Evolutionary conservation across 1,140 invertebrate genomes (phyloP), one percentile per base, ranked within the genome.

Genomic region (Cryptotermes secundus): DNA sequence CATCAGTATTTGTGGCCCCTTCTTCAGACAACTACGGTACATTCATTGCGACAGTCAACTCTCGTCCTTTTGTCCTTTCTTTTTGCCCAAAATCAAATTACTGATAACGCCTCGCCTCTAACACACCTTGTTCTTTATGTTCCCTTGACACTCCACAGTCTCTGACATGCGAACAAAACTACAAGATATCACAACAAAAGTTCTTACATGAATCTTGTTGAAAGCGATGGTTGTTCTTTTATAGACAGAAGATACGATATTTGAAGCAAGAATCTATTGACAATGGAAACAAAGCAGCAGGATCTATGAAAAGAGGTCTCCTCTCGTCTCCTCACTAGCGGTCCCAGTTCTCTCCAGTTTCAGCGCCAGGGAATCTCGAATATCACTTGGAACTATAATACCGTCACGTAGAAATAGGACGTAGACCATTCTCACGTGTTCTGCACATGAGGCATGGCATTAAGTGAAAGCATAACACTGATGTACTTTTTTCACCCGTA

Each of bases 41-140:
- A 31, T 72, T 72, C 26, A 49, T 22, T 31, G 59, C 26, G n/a
- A 72, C 59, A 72, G 59, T 72, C 2, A 72, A 72, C 7, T 72
- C 59, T 31, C 26, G 9, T 72, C n/a, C n/a, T n/a, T n/a, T n/a
- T n/a, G n/a, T n/a, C n/a, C 26, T 59, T 59, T 59, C 26, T 59
- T 59, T 59, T 9, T 72, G 26, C 59, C 59, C 59, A 72, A 31
- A 72, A 72, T 72, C 59, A 72, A 72, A 72, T 72, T 72, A 72
- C 59, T 72, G 59, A 72, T 72, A 72, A 72, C 59, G 59, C 26
- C n/a, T 31, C 59, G 59, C 26, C n/a, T 31, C 7, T 72, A 72
- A 9, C 26, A 72, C 26, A 72, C 59, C 19, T 72, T 31, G n/a
- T 31, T 72, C n/a, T 72, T 72, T 31, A 7, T 31, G 59, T n/a